These are phyloP conservation scores for Pyrgus malvae DNA, from an alignment of 2,888 invertebrate species.

Conservation along the genomic window DNA sequence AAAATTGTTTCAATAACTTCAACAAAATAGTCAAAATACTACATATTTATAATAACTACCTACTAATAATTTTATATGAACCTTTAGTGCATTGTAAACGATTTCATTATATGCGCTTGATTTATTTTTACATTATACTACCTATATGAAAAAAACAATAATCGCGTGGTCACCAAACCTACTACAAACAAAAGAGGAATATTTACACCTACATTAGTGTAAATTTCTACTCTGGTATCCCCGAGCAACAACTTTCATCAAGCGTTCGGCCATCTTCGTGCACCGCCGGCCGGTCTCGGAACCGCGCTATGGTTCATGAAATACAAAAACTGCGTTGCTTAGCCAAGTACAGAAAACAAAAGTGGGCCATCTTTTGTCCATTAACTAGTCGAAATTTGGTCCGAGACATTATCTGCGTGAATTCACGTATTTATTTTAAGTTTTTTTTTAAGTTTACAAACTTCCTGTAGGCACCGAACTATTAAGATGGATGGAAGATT, in stretches of 20 bases:
- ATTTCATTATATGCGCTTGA: too few species aligned
- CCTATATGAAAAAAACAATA: too few species aligned
- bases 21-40: too few species aligned
- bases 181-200: too few species aligned
- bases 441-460: constrained; percentile 5
- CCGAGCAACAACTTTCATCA: constrained; percentile 53
- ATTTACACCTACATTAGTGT: background rate
- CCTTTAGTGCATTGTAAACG: too few species aligned
- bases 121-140: too few species aligned
- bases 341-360: constrained; percentile 37
- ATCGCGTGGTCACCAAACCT: too few species aligned
- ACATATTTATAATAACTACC: too few species aligned
- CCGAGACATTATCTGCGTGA: constrained; percentile 15
- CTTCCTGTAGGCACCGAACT: too few species aligned
- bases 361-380: constrained; percentile 39
- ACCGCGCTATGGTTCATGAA: constrained; percentile 36
- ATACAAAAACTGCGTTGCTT: constrained; percentile 29
- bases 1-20: too few species aligned
- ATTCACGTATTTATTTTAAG: constrained; percentile 10
- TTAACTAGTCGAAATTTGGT: constrained; percentile 22
- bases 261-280: constrained; percentile 39
- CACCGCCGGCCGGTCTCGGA: constrained; percentile 35
- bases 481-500: constrained; percentile 11
- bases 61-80: too few species aligned
- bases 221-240: constrained; percentile 40